phyloP scores from a whole-genome alignment of 2,113 vertebrate genomes.

The Prinia subflava region DNA sequence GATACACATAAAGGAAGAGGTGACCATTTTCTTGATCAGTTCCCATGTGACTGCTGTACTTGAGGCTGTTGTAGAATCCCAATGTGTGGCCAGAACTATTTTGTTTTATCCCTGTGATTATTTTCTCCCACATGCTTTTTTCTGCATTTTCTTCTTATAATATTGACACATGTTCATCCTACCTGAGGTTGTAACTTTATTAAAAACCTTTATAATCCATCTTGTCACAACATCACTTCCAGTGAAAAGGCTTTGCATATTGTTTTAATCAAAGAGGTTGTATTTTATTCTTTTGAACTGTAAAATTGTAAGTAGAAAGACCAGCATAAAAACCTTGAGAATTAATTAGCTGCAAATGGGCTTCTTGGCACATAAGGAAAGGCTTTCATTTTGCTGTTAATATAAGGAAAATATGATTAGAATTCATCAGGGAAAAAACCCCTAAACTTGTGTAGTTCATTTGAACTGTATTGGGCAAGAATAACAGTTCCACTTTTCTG shows the following conservation, averaged over 20 bases:
- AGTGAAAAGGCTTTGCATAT: neutral
- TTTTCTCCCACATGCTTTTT: neutral
- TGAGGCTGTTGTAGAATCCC: neutral
- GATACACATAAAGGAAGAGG: neutral
- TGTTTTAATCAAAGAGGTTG: neutral
- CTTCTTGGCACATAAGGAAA: neutral
- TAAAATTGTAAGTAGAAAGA: neutral
- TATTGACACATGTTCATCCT: neutral
- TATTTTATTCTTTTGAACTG: neutral
- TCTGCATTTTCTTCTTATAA: neutral
- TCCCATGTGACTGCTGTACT: neutral
- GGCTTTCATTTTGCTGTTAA: neutral
- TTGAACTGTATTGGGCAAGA: neutral
- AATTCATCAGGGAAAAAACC: neutral
- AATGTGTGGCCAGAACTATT: accelerated
- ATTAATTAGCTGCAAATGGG: neutral
- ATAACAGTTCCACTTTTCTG: neutral
- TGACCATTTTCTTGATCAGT: neutral
- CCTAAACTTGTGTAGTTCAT: neutral
- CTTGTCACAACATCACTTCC: neutral
- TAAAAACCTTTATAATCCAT: neutral
- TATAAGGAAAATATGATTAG: neutral
- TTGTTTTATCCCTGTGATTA: neutral
- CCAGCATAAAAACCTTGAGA: neutral
- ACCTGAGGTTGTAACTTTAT: neutral